Evolutionary conservation across 37 sponge, comb jelly and placozoan species (phyloP).

Genomic region (Ianthella basta): DNA sequence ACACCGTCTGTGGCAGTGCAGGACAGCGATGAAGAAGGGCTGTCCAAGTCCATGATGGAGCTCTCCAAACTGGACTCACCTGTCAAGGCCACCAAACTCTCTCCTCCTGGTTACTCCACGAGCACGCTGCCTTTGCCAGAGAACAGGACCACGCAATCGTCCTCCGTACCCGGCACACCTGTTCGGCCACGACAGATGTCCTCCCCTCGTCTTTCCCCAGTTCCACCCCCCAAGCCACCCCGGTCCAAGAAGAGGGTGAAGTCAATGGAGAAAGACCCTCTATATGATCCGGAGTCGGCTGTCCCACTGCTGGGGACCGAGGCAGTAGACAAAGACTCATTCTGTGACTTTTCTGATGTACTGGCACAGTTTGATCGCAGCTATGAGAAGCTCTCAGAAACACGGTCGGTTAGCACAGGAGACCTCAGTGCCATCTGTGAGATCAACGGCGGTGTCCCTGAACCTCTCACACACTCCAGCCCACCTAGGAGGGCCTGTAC

Average conservation of each 20-base stretch:
- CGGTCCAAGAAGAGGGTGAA: neutral
- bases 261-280: slow-evolving; percentile 25
- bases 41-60: slow-evolving; percentile 6
- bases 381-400: neutral
- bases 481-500: neutral
- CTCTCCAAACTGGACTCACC: neutral
- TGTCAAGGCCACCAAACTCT: no score
- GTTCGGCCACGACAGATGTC: neutral
- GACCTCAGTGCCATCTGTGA: neutral
- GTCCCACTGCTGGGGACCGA: slow-evolving; percentile 8
- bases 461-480: no score
- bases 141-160: neutral
- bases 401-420: slow-evolving; percentile 17
- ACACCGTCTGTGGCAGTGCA: no score
- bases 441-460: neutral
- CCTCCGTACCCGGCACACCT: neutral
- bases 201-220: neutral
- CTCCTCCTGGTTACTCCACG: no score
- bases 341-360: slow-evolving; percentile 15
- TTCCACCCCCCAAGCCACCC: slow-evolving; percentile 24
- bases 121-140: no score
- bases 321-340: neutral
- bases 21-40: slow-evolving; percentile 1
- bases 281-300: neutral
- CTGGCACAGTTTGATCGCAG: slow-evolving; percentile 1